These are phyloP conservation scores for Meriones psammophilus DNA, from an alignment of 2,797 vertebrate species.

Conservation along the genomic window DNA sequence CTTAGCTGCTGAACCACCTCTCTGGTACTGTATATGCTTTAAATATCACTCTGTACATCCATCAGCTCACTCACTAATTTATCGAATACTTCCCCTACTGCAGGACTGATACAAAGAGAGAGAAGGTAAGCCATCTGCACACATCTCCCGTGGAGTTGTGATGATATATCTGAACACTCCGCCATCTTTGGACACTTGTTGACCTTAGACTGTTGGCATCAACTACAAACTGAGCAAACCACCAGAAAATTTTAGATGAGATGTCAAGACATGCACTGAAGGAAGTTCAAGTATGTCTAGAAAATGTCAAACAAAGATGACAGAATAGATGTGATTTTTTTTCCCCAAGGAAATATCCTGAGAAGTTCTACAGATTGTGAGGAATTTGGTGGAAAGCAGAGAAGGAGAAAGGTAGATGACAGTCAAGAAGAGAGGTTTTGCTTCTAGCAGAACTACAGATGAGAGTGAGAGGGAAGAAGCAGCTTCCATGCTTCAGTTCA, in stretches of 20 bases:
- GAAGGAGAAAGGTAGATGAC: neutral
- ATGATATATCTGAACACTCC: neutral
- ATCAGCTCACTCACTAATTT: neutral
- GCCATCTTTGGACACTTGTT: neutral
- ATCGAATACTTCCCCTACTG: neutral
- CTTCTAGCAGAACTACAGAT: neutral
- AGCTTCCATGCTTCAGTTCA: fast-evolving
- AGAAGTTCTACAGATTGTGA: neutral
- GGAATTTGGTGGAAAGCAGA: constrained; percentile 2
- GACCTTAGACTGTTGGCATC: neutral
- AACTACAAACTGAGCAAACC: neutral
- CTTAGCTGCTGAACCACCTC: neutral
- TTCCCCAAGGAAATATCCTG: neutral
- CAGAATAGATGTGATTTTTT: neutral
- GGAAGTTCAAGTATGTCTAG: neutral
- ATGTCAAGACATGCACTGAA: neutral
- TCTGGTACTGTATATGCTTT: neutral
- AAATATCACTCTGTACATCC: neutral
- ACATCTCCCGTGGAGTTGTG: neutral
- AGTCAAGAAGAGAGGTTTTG: neutral
- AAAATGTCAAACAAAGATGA: neutral
- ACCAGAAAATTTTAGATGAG: constrained; percentile 8
- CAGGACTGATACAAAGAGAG: neutral
- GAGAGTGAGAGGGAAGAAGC: neutral
- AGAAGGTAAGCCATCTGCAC: neutral